Evolutionary conservation across 2,888 invertebrate species (phyloP), one percentile per base, ranked within the genome.

Genomic region (Gnatocerus cornutus): DNA sequence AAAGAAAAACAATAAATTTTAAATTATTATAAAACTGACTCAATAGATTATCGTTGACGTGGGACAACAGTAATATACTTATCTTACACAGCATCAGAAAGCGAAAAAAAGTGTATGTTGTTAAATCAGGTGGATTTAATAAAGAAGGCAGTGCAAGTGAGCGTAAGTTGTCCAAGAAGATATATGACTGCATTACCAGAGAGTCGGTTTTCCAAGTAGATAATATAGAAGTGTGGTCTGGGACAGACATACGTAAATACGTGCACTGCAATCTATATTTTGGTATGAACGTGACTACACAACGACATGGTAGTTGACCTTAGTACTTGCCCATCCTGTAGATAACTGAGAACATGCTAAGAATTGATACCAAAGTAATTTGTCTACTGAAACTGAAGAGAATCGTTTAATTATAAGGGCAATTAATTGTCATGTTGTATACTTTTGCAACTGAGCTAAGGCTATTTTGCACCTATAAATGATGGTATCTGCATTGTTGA

Each of bases 261-360:
- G 76, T 77, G 77, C 73, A 70, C 53, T 72, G 76, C 74, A 77
- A 77, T 77, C 76, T 73, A 77, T 77, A 76, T 77, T 77, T 77
- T 71, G 74, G 76, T 75, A 76, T n/a, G n/a, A n/a, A n/a, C 77
- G 77, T 77, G 77, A 77, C 77, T 74, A 66, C 29, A 13, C 50
- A 50, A 71, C 73, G 75, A 74, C 75, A 73, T 71, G 69, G 68
- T 71, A 74, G 73, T 39, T 56, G 56, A 56, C 56, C 56, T 56
- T 41, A 56, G 12, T 50, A 48, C 27, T 48, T 48, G 50, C 50
- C 50, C 50, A 50, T 50, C 50, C 27, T 50, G 50, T 27, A 50
- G 50, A 29, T 50, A 33, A 21, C 21, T 4, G 21, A 8, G 12
- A 7, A 16, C 48, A n/a, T 16, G 48, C n/a, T 14, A 21, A 10